A percentile compares a stretch with the other conserved stretches of the same genome.
Conservation (phyloP, 2,113 vertebrate genomes). For the Carollia perspicillata region DNA sequence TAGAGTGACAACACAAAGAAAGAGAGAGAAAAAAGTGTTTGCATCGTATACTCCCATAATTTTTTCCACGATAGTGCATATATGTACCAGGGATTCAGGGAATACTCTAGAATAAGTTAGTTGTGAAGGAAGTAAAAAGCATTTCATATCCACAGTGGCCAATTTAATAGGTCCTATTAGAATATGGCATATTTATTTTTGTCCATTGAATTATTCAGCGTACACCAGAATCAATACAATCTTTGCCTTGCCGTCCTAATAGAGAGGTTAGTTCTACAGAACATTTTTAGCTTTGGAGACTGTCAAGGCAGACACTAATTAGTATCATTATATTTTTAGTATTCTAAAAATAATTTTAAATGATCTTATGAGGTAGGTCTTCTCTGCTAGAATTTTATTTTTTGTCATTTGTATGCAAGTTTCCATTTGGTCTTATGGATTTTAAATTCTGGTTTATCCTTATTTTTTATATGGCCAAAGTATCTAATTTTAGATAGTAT, state of each 20-base stretch:
- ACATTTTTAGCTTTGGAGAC: background rate
- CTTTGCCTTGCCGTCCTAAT: background rate
- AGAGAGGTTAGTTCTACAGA: background rate
- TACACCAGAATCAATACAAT: background rate
- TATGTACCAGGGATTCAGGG: background rate
- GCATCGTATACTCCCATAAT: background rate
- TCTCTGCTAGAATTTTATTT: background rate
- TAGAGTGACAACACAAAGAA: too few species aligned
- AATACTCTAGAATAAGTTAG: background rate
- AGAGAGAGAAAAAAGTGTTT: too few species aligned
- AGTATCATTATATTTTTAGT: background rate
- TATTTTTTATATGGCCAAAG: background rate
- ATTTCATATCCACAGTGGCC: background rate
- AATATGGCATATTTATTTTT: background rate
- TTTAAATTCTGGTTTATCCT: background rate
- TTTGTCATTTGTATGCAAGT: background rate
- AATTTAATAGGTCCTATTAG: background rate
- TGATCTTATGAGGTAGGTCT: background rate
- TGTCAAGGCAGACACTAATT: background rate
- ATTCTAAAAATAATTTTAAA: conserved; percentile 18
- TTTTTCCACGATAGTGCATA: background rate
- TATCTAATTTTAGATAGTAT: background rate
- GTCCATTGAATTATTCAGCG: background rate
- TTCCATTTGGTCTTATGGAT: background rate
- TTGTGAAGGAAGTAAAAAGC: background rate